phyloP scores from a whole-genome alignment of 2,888 invertebrate species.

The Drosophila hamatofila region DNA sequence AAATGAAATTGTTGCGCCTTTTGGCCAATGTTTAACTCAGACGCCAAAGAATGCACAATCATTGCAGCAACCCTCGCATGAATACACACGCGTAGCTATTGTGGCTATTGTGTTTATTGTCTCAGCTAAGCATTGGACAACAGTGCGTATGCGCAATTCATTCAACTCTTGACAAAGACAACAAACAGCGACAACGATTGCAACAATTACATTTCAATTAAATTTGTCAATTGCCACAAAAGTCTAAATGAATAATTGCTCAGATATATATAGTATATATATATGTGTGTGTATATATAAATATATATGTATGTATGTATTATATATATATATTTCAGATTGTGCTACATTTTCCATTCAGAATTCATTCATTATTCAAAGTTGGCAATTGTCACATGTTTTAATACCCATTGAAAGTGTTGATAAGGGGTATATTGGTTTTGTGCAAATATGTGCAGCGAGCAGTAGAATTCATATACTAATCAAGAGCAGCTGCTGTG shows the following conservation, averaged over 20 bases:
- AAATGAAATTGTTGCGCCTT: constrained; percentile 55
- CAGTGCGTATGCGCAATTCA: constrained; percentile 47
- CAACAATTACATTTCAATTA: constrained; percentile 56
- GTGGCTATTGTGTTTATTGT: not conserved
- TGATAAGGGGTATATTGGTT: constrained; percentile 5
- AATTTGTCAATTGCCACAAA: constrained; percentile 30
- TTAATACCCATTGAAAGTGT: not conserved
- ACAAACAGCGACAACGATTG: constrained; percentile 19
- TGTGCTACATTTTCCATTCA: constrained; percentile 24
- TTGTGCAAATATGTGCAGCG: not conserved
- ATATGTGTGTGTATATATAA: not conserved
- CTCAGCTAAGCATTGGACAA: constrained; percentile 14
- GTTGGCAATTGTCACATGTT: constrained; percentile 57
- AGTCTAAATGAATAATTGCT: constrained; percentile 47
- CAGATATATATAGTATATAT: not conserved
- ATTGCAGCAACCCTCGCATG: constrained; percentile 58
- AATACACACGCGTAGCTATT: not conserved
- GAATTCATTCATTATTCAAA: constrained; percentile 73
- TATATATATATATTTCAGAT: not conserved
- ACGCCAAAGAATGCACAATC: constrained; percentile 44
- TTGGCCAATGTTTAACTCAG: not conserved
- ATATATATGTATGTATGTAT: not conserved
- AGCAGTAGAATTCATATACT: not conserved
- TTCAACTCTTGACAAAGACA: constrained; percentile 9
- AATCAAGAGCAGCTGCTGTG: not conserved